Evolutionary conservation across 2,797 vertebrate species (phyloP), one percentile per base, ranked within the genome.

Genomic region (Platalea minor): DNA sequence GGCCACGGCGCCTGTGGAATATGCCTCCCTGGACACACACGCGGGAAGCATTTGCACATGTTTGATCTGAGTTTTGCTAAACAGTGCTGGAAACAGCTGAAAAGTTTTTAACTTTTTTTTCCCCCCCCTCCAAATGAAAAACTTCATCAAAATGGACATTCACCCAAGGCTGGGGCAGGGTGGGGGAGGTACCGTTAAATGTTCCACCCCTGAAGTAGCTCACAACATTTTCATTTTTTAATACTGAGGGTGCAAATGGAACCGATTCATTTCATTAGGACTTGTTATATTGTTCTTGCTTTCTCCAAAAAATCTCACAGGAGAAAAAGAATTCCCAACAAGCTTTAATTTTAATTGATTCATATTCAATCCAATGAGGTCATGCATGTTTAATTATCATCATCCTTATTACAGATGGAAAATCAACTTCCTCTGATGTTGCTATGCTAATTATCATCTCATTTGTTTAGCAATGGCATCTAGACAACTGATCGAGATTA

Each of bases 321-420:
- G 53, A 95, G 74, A 41, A 67, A 91, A 95, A 86, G 45, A 89
- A 93, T 48, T 82, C 85, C 85, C 85, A 86, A 33, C 63, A 72
- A 95, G 91, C 88, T 89, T 91, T 85, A 79, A 88, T 91, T 96
- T 90, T 75, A 95, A 94, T 76, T 90, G 90, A 94, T 95, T 96
- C 78, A 50, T 87, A 95, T 81, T 91, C 91, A 94, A 65, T 37
- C 82, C 89, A 94, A 60, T 81, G 88, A 95, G 96, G 94, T 96
- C 94, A 91, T 69, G 84, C 86, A 94, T 95, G 90, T 94, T 96
- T 92, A 96, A 97, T 95, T 95, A 96, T 57, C 84, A 94, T 92
- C 93, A 91, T 77, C 93, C 64, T 76, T 77, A 95, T 82, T 94
- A 96, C 56, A 85, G 88, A 95, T 2, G 31, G 90, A 96, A 95